Conservation (phyloP, 2,797 vertebrate species). For the Gallinago solitaria region DNA sequence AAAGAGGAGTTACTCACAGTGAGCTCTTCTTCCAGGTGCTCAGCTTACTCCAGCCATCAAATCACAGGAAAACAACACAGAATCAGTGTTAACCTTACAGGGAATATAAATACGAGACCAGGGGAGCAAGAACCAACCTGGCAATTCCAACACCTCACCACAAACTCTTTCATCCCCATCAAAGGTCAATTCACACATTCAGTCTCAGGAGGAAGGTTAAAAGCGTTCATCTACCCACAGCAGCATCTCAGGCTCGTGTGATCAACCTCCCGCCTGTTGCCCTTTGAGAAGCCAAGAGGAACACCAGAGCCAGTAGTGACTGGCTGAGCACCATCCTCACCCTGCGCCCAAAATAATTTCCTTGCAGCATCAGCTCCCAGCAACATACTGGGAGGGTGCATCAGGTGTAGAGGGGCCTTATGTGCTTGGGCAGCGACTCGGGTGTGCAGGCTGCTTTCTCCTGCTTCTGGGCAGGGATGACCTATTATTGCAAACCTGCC, state of each 20-base stretch:
- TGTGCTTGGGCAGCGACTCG: accelerated
- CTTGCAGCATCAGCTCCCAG: neutral
- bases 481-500: neutral
- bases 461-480: neutral
- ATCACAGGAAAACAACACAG: neutral
- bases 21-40: neutral
- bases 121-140: neutral
- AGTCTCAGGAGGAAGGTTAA: neutral
- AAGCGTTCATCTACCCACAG: neutral
- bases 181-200: neutral
- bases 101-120: neutral
- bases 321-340: neutral
- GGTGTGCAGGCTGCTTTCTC: neutral
- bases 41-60: neutral
- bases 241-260: neutral
- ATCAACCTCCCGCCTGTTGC: neutral
- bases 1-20: neutral
- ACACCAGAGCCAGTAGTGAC: neutral
- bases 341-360: neutral
- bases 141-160: neutral
- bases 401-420: neutral
- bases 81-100: neutral
- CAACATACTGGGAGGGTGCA: too few species aligned
- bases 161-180: neutral
- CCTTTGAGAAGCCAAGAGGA: neutral